Base-by-base conservation (phyloP, 1,140 invertebrate species). In the Drosophila kanapiae region DNA sequence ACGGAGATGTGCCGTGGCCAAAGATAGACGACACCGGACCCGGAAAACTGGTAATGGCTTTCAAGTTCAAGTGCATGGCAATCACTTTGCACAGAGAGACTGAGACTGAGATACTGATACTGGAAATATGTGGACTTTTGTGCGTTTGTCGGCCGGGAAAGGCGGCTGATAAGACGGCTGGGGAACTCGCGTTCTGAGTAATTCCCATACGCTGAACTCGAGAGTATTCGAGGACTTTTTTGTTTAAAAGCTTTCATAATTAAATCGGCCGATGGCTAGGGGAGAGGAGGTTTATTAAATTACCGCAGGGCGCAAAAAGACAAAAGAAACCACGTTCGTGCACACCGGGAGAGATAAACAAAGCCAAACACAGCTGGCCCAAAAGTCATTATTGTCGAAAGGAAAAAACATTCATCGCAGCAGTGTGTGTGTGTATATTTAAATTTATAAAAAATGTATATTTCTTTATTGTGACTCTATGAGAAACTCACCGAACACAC, bases 41-140 rank as follows among this genome's bases (percentile, higher is more conserved):
- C 56, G 69, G 42, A 68, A 84, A 65, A 80, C 47, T 62, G 63
- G 69, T 67, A 85, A 79, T 81, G 59, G 64, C 60, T 76, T 67
- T 88, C 80, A 88, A 83, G 84, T 86, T 87, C 83, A 88, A 87
- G 80, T 86, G 76, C 76, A 72, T 77, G 75, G 78, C 57, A 77
- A 74, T 64, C 71, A 67, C 71, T 70, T 67, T 42, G 10, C 47
- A 62, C 45, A 35, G 45, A 62, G 18, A 43, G 14, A 43, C 14
- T 13, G 33, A 23, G 13, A 51, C 47, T 31, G 14, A 38, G 18
- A 72, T 43, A 60, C 18, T 29, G 40, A 74, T 29, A 40, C 27
- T 14, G 27, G 29, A 49, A 49, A 49, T 49, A 31, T 69, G 48
- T 38, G 5, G 35, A 18, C 29, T 27, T 37, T 27, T 37, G 42